These are phyloP conservation scores for Loxodonta africana DNA, from an alignment of 2,113 vertebrate genomes.

Conservation along the genomic window DNA sequence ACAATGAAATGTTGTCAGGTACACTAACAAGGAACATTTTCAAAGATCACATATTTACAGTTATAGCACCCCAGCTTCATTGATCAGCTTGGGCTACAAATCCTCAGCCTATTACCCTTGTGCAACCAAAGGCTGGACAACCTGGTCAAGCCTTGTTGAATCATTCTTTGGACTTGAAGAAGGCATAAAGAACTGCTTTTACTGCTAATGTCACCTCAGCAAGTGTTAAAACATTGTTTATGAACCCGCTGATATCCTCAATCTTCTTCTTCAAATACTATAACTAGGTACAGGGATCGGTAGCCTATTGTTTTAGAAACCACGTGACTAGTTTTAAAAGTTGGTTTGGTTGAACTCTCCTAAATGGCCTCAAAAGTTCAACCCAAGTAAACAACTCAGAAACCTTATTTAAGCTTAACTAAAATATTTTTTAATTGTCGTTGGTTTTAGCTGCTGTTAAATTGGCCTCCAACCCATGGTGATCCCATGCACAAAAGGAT, in stretches of 20 bases:
- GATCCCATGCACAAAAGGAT: not conserved
- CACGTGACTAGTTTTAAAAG: not conserved
- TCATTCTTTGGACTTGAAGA: not conserved
- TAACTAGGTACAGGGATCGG: not conserved
- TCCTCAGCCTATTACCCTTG: not conserved
- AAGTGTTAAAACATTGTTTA: not conserved
- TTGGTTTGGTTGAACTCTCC: not conserved
- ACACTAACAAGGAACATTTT: not conserved
- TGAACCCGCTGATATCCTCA: not conserved
- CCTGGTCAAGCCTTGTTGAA: not conserved
- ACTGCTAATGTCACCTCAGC: not conserved
- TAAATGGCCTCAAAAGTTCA: constrained; percentile 13
- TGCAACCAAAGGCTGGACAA: not conserved
- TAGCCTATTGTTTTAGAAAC: not conserved
- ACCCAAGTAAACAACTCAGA: not conserved
- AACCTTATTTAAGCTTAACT: not conserved
- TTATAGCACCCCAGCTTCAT: not conserved
- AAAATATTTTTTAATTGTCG: not conserved
- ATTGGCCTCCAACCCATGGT: not conserved
- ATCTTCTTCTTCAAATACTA: not conserved
- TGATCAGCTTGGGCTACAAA: not conserved
- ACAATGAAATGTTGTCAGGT: not conserved
- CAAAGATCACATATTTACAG: not conserved
- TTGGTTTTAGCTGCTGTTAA: not conserved
- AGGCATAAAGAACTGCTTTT: not conserved